Evolutionary conservation across 2,797 vertebrate genomes (phyloP), one percentile per base, ranked within the genome.

Genomic region (Leptatherina wallacei): DNA sequence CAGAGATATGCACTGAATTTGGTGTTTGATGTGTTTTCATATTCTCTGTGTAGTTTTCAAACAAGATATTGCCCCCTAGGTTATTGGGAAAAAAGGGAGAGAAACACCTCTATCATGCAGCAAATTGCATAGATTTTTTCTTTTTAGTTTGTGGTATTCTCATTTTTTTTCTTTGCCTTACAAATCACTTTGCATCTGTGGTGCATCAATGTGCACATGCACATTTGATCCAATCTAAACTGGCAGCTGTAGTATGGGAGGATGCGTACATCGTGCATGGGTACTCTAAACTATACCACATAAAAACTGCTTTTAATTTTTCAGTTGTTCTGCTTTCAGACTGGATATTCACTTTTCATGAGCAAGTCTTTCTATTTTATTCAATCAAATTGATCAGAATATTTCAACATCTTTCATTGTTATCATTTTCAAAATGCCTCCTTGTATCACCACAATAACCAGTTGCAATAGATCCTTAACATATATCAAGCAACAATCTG

Each of bases 401-500:
- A 42, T 54, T 54, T 36, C 44, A 70, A 68, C 32, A 60, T 38
- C 36, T 38, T 9, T 58, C 24, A 60, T 22, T 49, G 27, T 65
- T 44, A 58, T 59, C n/a, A 20, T 32, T 63, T 29, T 61, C 56
- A 78, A 67, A 58, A 56, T 29, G 38, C 38, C 4, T 40, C 11
- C 13, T 18, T 18, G 33, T 35, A n/a, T 8, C 20, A 22, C 27
- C 42, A 63, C 13, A 61, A 54, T 44, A 61, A 61, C 29, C 66
- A 68, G 36, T 56, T 78, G 61, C 33, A 74, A 73, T 24, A 71
- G n/a, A 65, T 69, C 52, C 29, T 51, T 69, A 38, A 71, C 61
- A 82, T 44, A 61, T 27, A 73, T 29, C 52, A 65, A 83, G 75
- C 71, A 44, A 49, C 59, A 73, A 63, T 79, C 65, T 77, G 54